Evolutionary conservation across 2,113 vertebrate species (phyloP).

Genomic region (Hemibagrus wyckioides): DNA sequence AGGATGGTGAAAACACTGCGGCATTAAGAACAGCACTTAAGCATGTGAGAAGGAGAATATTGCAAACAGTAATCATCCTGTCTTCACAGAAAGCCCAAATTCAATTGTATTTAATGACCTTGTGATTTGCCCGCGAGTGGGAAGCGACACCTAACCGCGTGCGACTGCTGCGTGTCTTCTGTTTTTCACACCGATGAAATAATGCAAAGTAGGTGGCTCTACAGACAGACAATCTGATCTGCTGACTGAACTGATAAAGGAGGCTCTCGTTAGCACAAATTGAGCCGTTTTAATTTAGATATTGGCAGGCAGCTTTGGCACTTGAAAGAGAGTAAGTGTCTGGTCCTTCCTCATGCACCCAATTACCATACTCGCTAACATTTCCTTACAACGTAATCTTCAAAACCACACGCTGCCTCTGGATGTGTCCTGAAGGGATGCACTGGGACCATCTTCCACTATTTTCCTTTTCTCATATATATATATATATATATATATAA

Average conservation of each 20-base stretch:
- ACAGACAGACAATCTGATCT: neutral
- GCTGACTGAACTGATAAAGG: constrained; percentile 25
- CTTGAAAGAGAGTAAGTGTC: neutral
- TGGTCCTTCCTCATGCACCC: constrained; percentile 32
- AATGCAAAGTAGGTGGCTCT: neutral
- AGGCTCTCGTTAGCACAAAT: constrained; percentile 27
- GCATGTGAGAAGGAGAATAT: constrained; percentile 17
- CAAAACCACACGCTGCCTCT: constrained; percentile 22
- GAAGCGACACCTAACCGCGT: constrained; percentile 15
- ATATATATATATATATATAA: no score
- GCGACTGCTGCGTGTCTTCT: neutral
- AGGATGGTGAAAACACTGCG: neutral
- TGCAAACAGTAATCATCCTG: constrained; percentile 37
- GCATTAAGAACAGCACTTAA: neutral
- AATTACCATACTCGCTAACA: constrained; percentile 35
- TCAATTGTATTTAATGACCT: constrained; percentile 45
- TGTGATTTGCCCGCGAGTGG: constrained; percentile 23
- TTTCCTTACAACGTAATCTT: constrained; percentile 26
- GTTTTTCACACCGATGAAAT: constrained; percentile 12
- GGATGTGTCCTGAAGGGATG: neutral
- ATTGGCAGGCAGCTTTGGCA: constrained; percentile 24
- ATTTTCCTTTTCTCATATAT: neutral
- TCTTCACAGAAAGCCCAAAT: constrained; percentile 32
- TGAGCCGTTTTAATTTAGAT: constrained; percentile 42
- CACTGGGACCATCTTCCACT: neutral